Base-by-base conservation (phyloP, 2,797 vertebrate genomes). In the Clarias platycephalus region DNA sequence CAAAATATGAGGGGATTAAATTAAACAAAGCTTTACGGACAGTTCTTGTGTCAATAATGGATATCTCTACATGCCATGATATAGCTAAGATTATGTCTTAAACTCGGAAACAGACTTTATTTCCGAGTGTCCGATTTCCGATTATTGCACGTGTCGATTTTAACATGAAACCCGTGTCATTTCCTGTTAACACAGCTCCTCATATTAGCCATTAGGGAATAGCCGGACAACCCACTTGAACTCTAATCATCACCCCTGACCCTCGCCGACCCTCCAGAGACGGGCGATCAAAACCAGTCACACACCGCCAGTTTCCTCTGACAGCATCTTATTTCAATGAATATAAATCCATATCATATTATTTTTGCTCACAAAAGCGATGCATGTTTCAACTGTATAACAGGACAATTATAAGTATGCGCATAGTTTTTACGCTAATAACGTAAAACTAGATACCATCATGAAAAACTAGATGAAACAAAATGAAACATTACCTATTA, bases 201-300 rank as follows among this genome's bases (percentile, higher is more conserved):
- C 71, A 75, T 67, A 91, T 88, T 90, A 88, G 90, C 70, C 91
- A 88, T 82, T 86, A 85, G 91, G 92, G 91, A 91, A 89, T 90
- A 89, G 82, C 83, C 71, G 88, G 90, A 87, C 85, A 86, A 79
- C 84, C 84, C 87, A 89, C 90, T 91, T 90, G 88, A 89, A 88
- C 88, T 86, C 60, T 62, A 81, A 63, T 86, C 82, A 53, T 85
- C 81, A 89, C 87, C 88, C 53, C 84, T 90, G 91, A 91, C 91
- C 87, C 86, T 86, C 53, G 62, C 78, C 81, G 68, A 53, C 81
- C 85, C 87, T 84, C 80, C 44, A 75, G 91, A 91, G 84, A 89
- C 75, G 60, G 37, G 66, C 57, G 71, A 83, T 79, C 79, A 84
- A 72, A 85, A 26, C 81, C 44, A 81, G 68, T 83, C 28, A 83